Evolutionary conservation across 2,888 invertebrate genomes (phyloP).

Genomic region (Andrena hattorfiana): DNA sequence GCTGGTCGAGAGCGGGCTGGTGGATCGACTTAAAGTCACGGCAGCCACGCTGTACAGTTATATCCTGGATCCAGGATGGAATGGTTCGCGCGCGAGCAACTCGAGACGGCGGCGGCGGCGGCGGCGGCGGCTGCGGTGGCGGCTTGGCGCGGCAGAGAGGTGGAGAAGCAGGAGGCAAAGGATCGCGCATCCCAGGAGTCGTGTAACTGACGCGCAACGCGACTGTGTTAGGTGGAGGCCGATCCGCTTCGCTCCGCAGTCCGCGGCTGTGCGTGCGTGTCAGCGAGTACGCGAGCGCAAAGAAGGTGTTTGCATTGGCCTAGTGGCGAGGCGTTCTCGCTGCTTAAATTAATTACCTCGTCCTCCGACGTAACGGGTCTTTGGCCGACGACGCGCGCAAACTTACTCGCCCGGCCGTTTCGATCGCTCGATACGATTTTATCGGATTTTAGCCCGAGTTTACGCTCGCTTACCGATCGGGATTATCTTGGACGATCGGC

Average conservation of each 20-base stretch:
- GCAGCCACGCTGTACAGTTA: constrained; percentile 17
- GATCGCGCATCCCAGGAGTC: constrained; percentile 55
- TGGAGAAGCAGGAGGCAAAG: constrained; percentile 23
- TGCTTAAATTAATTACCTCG: constrained; percentile 84
- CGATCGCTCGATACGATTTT: constrained; percentile 73
- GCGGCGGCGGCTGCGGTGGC: background rate
- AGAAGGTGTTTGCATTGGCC: constrained; percentile 83
- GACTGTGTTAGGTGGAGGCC: constrained; percentile 12
- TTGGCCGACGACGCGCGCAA: constrained; percentile 73
- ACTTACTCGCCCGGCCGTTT: constrained; percentile 40
- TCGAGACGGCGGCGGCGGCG: background rate
- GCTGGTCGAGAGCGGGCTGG: background rate
- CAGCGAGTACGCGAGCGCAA: constrained; percentile 36
- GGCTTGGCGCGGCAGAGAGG: background rate
- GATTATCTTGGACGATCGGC: constrained; percentile 65
- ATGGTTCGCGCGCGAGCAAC: background rate
- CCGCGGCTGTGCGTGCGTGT: constrained; percentile 52
- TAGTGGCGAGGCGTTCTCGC: constrained; percentile 80
- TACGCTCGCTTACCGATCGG: constrained; percentile 61
- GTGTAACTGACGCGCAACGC: constrained; percentile 35
- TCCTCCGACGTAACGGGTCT: constrained; percentile 83
- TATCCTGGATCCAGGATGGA: constrained; percentile 26
- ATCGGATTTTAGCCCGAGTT: constrained; percentile 76
- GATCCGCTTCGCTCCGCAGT: too few relatives aligned
- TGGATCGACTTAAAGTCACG: constrained; percentile 4